Percentiles rank a stretch among this genome's conserved stretches.
These are phyloP conservation scores for Ptilorrhoa leucosticta DNA, from an alignment of 2,113 vertebrate genomes.

Conservation along the genomic window DNA sequence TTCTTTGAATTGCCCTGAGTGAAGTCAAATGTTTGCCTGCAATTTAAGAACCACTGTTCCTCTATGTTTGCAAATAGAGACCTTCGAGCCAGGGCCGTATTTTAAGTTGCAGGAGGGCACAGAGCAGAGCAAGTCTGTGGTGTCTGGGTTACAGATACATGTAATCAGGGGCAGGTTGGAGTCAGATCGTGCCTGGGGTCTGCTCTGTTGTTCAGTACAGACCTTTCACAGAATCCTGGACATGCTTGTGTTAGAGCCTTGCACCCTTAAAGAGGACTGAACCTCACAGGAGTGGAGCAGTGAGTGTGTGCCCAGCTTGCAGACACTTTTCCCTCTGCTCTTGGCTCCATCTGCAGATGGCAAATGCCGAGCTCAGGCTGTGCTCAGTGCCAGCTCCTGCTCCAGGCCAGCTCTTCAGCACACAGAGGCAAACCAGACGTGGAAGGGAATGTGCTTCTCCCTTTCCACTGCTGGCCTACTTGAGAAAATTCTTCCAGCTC, in stretches of 20 bases:
- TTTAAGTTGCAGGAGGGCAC: not conserved
- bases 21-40: constrained; percentile 57
- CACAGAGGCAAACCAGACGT: not conserved
- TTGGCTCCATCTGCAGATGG: not conserved
- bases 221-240: not conserved
- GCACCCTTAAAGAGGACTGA: not conserved
- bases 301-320: not conserved
- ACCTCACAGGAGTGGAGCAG: not conserved
- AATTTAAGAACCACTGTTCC: constrained; percentile 25
- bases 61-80: constrained; percentile 47
- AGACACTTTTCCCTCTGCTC: not conserved
- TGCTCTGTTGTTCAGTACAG: not conserved
- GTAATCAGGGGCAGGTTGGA: not conserved
- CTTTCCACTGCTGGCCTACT: not conserved
- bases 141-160: not conserved
- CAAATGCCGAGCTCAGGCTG: not conserved
- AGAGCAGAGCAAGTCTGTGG: not conserved
- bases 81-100: constrained; percentile 19
- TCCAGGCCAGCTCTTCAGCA: not conserved
- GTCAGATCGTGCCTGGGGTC: not conserved
- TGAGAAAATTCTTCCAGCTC: not conserved
- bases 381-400: not conserved
- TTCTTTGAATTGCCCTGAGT: constrained; percentile 25
- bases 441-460: not conserved
- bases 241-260: not conserved